Base-by-base conservation (phyloP, 2,113 vertebrate genomes). In the Perccottus glenii region DNA sequence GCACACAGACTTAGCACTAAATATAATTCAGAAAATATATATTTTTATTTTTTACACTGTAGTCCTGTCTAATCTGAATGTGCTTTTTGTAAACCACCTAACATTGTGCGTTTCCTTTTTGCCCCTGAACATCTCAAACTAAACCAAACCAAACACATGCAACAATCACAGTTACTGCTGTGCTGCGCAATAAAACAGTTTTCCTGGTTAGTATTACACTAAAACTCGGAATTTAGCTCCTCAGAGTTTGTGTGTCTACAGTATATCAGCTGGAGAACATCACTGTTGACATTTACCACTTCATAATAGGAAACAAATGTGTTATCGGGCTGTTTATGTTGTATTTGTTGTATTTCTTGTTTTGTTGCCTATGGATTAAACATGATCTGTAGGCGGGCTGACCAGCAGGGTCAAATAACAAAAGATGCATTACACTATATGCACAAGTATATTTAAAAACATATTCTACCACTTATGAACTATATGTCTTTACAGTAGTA, bases 331-430 rank as follows among this genome's bases (percentile, higher is more conserved):
- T 7, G 12, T 27, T 27, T n/a, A n/a, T n/a, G n/a, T n/a, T n/a
- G n/a, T n/a, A n/a, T n/a, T n/a, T n/a, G n/a, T 27, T 27, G 19
- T 27, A 3, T 27, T 27, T 27, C 19, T 63, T 67, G 55, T 43
- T 68, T 60, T 11, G 4, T 15, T 72, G 59, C 42, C 51, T 14
- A 45, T 49, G 73, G 63, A 80, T 86, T 62, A 82, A 75, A 80
- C 15, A 9, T 56, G 19, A 8, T 16, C 40, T 63, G 50, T 45
- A 56, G 67, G 62, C 35, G 2, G 45, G 65, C 53, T 62, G 73
- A 69, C 45, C 79, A 57, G 73, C 61, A 19, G 74, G 71, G 19
- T 27, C 32, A 62, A 44, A 62, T 7, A 38, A 11, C 19, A 27
- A 27, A 27, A 27, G 19, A 27, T n/a, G n/a, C n/a, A n/a, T n/a